Conservation (phyloP, 2,797 vertebrate genomes). For the Sebastolobus alascanus region DNA sequence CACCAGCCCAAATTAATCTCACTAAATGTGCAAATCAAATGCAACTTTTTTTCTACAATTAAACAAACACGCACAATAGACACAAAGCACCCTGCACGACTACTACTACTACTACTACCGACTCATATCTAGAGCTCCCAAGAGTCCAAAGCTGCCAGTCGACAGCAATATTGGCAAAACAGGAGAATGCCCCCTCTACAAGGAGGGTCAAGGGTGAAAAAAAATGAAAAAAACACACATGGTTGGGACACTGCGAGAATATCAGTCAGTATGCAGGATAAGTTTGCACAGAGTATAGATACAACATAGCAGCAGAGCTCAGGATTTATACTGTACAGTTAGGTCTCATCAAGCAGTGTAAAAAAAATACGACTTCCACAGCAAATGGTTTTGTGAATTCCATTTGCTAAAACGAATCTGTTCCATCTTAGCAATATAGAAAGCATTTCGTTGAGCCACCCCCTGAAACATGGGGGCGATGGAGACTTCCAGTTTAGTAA, state of each 20-base stretch:
- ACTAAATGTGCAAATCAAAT: neutral
- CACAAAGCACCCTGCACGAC: neutral
- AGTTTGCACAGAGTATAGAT: neutral
- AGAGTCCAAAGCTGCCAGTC: neutral
- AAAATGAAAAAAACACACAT: neutral
- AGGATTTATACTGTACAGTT: neutral
- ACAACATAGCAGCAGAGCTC: neutral
- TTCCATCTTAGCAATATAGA: neutral
- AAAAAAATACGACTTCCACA: neutral
- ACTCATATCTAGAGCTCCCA: neutral
- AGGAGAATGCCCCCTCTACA: neutral
- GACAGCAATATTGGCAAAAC: neutral
- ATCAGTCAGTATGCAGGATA: neutral
- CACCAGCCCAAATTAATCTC: neutral
- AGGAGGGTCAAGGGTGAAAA: neutral
- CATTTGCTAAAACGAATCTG: neutral
- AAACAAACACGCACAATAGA: neutral
- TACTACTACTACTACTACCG: too few relatives aligned
- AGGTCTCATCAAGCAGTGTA: neutral
- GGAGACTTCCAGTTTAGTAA: neutral
- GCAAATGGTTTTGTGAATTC: neutral
- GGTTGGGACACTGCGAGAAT: neutral
- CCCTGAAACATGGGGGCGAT: neutral
- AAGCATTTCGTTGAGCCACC: neutral
- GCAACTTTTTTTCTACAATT: neutral